Evolutionary conservation across 2,888 invertebrate species (phyloP).

Genomic region (Pyrrhosoma nymphula): DNA sequence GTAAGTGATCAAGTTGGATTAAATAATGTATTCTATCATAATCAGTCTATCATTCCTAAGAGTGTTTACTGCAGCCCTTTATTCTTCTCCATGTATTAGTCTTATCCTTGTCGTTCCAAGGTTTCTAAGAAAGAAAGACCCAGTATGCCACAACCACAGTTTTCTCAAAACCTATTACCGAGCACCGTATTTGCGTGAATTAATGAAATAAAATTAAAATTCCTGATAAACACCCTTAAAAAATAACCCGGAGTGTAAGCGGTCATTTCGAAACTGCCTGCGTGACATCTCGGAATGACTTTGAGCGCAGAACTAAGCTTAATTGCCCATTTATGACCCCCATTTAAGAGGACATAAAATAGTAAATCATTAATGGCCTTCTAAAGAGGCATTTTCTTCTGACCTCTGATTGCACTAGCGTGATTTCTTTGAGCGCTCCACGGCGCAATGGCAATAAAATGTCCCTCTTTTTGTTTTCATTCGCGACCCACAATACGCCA

Average conservation of each 20-base stretch:
- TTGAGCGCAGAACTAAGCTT: slow-evolving; percentile 54
- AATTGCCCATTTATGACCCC: slow-evolving; percentile 63
- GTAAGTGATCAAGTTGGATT: too few species aligned
- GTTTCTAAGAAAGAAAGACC: not conserved
- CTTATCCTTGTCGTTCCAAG: too few species aligned
- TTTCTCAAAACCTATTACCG: too few species aligned
- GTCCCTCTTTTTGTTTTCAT: slow-evolving; percentile 43
- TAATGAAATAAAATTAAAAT: slow-evolving; percentile 53
- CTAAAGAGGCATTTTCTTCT: slow-evolving; percentile 35
- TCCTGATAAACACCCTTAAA: slow-evolving; percentile 23
- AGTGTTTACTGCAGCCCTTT: too few species aligned
- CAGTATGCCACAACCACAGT: too few species aligned
- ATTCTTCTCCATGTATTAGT: too few species aligned
- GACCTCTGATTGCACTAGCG: slow-evolving; percentile 49
- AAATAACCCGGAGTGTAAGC: not conserved
- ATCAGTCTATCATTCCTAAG: too few species aligned
- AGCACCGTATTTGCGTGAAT: not conserved
- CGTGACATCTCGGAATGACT: slow-evolving; percentile 59
- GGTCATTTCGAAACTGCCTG: slow-evolving; percentile 42
- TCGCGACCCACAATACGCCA: not conserved
- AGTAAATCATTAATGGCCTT: slow-evolving; percentile 58
- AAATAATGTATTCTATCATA: too few species aligned
- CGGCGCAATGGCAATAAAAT: not conserved
- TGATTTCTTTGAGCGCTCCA: slow-evolving; percentile 44
- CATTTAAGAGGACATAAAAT: slow-evolving; percentile 61